Evolutionary conservation across 2,797 vertebrate species (phyloP).

Genomic region (Alauda arvensis): DNA sequence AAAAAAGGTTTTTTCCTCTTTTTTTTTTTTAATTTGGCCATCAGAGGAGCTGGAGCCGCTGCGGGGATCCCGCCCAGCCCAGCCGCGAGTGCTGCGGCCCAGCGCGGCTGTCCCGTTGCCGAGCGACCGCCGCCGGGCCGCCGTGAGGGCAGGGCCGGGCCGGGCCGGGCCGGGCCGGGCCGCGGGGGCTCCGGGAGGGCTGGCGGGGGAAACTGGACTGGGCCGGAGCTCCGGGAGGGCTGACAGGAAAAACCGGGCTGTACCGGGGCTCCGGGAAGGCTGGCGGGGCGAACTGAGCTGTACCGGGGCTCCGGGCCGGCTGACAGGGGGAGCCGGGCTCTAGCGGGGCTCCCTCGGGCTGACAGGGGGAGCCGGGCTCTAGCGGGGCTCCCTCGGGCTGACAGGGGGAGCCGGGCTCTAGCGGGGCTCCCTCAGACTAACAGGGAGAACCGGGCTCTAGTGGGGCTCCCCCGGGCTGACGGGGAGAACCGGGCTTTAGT

Average conservation of each 20-base stretch:
- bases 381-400: neutral
- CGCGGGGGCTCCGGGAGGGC: neutral
- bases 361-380: neutral
- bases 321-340: neutral
- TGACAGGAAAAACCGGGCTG: no score
- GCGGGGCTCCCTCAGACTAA: neutral
- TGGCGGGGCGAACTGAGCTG: no score
- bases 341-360: no score
- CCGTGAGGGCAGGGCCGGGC: neutral
- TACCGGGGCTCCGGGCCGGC: neutral
- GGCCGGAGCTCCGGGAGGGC: no score
- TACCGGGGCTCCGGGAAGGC: neutral
- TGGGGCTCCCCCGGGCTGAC: no score
- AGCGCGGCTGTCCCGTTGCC: neutral
- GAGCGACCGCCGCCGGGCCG: neutral
- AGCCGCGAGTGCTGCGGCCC: neutral
- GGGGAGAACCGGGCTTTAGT: no score
- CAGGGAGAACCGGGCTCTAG: neutral
- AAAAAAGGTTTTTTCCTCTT: no score
- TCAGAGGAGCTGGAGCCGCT: neutral
- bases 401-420: no score
- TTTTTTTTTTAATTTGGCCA: neutral
- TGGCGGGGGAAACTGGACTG: no score
- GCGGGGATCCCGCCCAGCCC: fast-evolving
- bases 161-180: neutral